Percentiles rank a stretch among this genome's conserved stretches.
These are phyloP conservation scores for Crax fasciolata DNA, from an alignment of 2,797 vertebrate genomes.

Conservation along the genomic window DNA sequence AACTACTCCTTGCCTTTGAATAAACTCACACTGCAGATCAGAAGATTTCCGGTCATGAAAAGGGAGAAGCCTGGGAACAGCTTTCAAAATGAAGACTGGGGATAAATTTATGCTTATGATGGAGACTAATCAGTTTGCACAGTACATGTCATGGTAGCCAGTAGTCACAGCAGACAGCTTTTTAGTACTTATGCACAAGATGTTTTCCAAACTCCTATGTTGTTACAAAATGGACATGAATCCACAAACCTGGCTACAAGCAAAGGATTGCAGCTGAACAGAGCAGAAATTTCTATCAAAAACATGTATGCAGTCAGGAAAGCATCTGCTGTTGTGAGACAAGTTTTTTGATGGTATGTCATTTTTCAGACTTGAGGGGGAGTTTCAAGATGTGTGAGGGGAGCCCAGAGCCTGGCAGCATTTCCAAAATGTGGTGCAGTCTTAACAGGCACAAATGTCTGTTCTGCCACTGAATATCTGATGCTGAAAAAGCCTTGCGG, in stretches of 20 bases:
- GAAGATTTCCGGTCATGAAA: background rate
- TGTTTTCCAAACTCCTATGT: background rate
- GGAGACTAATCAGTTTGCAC: background rate
- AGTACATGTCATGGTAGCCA: fast-evolving
- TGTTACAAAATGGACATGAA: background rate
- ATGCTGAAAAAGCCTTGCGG: background rate
- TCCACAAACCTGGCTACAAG: background rate
- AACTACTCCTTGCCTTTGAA: background rate
- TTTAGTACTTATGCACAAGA: background rate
- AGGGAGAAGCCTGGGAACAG: background rate
- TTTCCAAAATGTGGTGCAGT: background rate
- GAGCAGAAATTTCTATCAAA: background rate
- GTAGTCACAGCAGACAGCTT: background rate
- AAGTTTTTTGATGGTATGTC: background rate
- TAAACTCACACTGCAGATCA: background rate
- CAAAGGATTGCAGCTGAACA: background rate
- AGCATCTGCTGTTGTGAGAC: background rate
- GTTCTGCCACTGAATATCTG: background rate
- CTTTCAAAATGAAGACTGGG: background rate
- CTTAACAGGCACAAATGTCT: background rate
- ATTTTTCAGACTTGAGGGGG: background rate
- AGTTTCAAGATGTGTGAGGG: background rate
- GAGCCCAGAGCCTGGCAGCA: background rate
- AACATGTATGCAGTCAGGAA: background rate
- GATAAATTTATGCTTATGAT: background rate